Base-by-base conservation (phyloP, 2,113 vertebrate genomes). In the Pontoporia blainvillei region DNA sequence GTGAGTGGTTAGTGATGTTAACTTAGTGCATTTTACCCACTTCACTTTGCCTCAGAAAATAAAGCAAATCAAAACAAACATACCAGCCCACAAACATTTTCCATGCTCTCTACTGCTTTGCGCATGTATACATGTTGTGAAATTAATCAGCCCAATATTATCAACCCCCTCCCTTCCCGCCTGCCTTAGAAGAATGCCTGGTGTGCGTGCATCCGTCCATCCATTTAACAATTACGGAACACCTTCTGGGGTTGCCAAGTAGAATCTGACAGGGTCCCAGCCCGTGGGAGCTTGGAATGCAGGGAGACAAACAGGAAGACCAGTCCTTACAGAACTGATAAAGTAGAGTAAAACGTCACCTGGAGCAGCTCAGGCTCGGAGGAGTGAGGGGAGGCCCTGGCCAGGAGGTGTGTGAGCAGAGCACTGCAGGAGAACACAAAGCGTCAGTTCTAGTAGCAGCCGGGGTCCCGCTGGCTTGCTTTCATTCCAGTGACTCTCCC, bases 1-100 rank as follows among this genome's bases (percentile, higher is more conserved):
- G 59, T 21, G 84, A 94, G 82, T 11, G 8, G 64, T 75, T 78
- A 36, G 92, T 41, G 69, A 61, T 78, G 57, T 54, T 61, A 52
- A 29, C 82, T 82, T 12, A 1, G 46, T 25, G 67, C 69, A 2
- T 79, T 59, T 69, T 79, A 12, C 76, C 78, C 49, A 66, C 76
- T 92, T 84, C 64, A 4, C 75, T 95, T 66, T 61, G 87, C 87
- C 61, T 82, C 72, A 86, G 81, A 93, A 73, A 89, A 41, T 49
- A 87, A 90, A 95, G 25, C 27, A 91, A 89, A 64, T 34, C 15
- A 69, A 83, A 94, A 87, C 87, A 87, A 97, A 84, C 73, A n/a
- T 5, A 75, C 20, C 36, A 91, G 54, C 62, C 94, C 87, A 69
- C 94, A 86, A 39, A 31, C 90, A 78, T 86, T 66, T 59, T 54